Evolutionary conservation across 2,888 invertebrate genomes (phyloP).

Genomic region (Pemphredon lugubris): DNA sequence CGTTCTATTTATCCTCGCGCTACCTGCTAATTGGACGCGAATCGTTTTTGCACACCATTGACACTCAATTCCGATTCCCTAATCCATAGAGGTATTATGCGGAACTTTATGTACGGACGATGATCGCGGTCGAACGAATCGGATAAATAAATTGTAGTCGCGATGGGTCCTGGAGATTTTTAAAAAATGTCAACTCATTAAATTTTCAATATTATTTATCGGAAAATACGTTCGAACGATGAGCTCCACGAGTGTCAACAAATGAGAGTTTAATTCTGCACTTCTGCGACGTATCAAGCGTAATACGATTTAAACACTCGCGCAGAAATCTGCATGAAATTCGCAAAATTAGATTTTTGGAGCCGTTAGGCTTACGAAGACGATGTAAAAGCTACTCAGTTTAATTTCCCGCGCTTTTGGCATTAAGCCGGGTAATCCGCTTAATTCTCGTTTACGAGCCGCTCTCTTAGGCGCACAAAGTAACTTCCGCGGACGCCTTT

Average conservation of each 20-base stretch:
- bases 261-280: too few species aligned
- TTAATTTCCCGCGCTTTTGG: conserved; percentile 55
- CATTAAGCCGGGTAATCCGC: conserved; percentile 51
- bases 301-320: too few species aligned
- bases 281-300: too few species aligned
- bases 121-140: neutral
- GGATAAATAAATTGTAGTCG: too few species aligned
- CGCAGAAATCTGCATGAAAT: too few species aligned
- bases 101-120: too few species aligned
- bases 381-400: conserved; percentile 48
- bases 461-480: conserved; percentile 80
- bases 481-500: conserved; percentile 7
- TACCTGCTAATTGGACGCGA: conserved; percentile 33
- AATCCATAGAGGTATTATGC: too few species aligned
- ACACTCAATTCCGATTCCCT: neutral
- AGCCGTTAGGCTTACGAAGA: conserved; percentile 22
- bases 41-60: conserved; percentile 1
- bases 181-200: neutral
- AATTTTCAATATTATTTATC: too few species aligned
- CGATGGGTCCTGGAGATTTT: too few species aligned
- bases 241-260: too few species aligned
- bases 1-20: conserved; percentile 30
- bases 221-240: too few species aligned
- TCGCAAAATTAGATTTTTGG: neutral
- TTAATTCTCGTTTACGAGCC: conserved; percentile 54